Evolutionary conservation across 2,888 invertebrate species (phyloP).

Genomic region (Patella caerulea): DNA sequence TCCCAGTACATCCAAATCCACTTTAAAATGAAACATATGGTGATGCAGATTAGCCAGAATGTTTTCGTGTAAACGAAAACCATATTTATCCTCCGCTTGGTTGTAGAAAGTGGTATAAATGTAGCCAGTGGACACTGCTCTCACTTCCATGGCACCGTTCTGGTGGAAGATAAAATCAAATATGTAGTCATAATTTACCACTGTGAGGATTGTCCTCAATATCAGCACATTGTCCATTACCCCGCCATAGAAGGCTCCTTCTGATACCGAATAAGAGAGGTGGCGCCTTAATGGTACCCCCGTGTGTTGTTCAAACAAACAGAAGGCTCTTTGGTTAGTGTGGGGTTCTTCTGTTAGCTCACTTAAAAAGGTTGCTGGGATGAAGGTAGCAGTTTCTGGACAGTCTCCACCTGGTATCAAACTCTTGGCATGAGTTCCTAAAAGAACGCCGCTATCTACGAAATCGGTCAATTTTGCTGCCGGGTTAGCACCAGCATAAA

Average conservation of each 20-base stretch:
- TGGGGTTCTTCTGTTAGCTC: constrained; percentile 33
- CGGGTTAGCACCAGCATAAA: constrained; percentile 55
- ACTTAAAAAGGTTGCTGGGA: constrained; percentile 34
- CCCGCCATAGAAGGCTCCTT: constrained; percentile 51
- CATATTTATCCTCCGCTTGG: constrained; percentile 41
- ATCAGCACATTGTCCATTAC: constrained; percentile 50
- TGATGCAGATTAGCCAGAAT: constrained; percentile 57
- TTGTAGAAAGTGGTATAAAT: constrained; percentile 47
- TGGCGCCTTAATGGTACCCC: constrained; percentile 59
- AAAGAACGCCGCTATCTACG: constrained; percentile 50
- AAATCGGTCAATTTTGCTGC: constrained; percentile 44
- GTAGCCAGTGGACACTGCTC: constrained; percentile 57
- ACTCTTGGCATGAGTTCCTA: constrained; percentile 45
- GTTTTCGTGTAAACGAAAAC: constrained; percentile 48
- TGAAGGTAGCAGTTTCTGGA: constrained; percentile 53
- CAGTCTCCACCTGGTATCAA: constrained; percentile 63
- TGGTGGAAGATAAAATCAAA: constrained; percentile 64
- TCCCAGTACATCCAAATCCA: constrained; percentile 57
- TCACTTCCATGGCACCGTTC: constrained; percentile 55
- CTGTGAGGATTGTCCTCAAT: constrained; percentile 49
- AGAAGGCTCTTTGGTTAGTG: constrained; percentile 41
- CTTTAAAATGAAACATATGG: constrained; percentile 61
- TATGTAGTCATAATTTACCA: constrained; percentile 64
- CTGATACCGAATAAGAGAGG: constrained; percentile 32
- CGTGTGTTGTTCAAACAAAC: constrained; percentile 62